Base-by-base conservation (phyloP, 2,888 invertebrate genomes). In the Stramonita haemastoma region DNA sequence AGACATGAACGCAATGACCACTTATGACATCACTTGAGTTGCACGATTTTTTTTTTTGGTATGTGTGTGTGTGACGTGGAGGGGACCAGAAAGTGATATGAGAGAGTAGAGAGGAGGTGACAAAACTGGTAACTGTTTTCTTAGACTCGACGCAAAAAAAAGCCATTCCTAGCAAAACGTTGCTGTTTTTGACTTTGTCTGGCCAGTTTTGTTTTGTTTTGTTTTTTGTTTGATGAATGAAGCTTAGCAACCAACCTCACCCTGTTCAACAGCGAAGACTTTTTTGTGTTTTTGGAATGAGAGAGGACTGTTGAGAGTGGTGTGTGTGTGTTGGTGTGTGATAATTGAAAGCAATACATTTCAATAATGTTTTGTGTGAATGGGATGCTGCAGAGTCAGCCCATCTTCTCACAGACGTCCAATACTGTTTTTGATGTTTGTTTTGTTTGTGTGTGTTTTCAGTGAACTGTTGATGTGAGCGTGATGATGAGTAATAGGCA, bases 331-430 rank as follows among this genome's bases (percentile, higher is more conserved):
- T 86, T 34, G 66, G 26, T 22, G 66, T 86, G 66, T 86, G 66
- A 86, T 86, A 86, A n/a, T 15, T 26, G 13, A 86, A 32, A 86
- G 86, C 86, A 86, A 86, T 86, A 86, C 86, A 60, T 84, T 57
- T 86, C 83, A 83, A 22, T 29, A 15, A 57, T 26, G 19, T 86
- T 29, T 79, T 79, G 77, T 32, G 32, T 34, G 77, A 11, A 46
- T 83, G 83, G 36, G 83, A 56, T 56, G 83, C 36, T 46, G 83
- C 34, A 15, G 6, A 19, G 29, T 34, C 17, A 34, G 22, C 19
- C 17, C 77, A 29, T 36, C 34, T 13, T 34, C 81, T 34, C 29
- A 5, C 81, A 81, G 32, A 34, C 34, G 81, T 81, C 34, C 81
- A 46, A 46, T 46, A 46, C 46, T 46, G 46, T 46, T 46, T 46